Percentiles rank a stretch among this genome's conserved stretches.
Evolutionary conservation across 1,140 invertebrate species (phyloP).

Genomic region (Eriocheir sinensis): DNA sequence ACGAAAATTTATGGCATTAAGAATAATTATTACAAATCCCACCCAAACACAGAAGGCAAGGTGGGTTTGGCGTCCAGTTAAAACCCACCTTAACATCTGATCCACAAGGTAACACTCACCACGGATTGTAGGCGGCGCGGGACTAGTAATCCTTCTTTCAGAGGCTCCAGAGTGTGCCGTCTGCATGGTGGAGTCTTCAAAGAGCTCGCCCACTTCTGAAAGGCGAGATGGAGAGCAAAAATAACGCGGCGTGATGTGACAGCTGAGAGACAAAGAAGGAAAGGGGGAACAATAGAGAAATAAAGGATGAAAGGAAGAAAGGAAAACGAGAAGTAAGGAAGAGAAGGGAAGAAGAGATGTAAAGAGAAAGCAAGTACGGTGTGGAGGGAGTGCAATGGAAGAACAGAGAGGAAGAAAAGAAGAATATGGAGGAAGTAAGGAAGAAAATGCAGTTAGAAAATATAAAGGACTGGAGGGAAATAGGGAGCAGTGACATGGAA

Average conservation of each 20-base stretch:
- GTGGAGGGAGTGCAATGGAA: no score
- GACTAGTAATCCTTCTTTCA: background rate
- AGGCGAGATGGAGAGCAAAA: background rate
- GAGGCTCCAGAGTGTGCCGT: background rate
- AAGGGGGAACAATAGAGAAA: background rate
- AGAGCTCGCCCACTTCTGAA: background rate
- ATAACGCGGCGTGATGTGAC: background rate
- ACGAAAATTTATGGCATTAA: no score
- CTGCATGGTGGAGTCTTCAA: conserved; percentile 5
- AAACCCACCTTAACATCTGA: background rate
- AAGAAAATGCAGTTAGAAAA: background rate
- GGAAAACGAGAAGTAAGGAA: background rate
- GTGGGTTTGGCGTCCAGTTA: background rate
- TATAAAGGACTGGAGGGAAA: background rate
- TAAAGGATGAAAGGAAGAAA: background rate
- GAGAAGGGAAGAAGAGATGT: background rate
- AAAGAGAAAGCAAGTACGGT: background rate
- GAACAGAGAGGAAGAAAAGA: background rate
- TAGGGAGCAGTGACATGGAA: no score
- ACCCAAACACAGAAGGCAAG: background rate
- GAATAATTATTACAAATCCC: no score
- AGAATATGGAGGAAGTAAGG: background rate
- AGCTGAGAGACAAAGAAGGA: background rate
- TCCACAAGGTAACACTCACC: background rate
- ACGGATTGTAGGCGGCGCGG: background rate